phyloP scores from a whole-genome alignment of 2,113 vertebrate genomes.

The Archilochus colubris region DNA sequence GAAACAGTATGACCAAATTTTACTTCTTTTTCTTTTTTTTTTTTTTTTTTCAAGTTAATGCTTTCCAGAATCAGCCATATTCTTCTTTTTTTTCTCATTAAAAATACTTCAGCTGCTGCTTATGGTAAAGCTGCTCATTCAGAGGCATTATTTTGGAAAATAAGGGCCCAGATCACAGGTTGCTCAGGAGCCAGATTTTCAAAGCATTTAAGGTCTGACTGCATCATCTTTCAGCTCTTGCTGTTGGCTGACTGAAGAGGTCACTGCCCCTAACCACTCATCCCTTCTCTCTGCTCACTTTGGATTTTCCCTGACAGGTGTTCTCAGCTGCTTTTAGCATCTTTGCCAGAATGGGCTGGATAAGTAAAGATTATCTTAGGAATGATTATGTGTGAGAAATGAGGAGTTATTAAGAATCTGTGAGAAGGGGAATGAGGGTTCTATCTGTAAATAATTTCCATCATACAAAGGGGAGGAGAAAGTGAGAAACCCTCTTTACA shows the following conservation, averaged over 20 bases:
- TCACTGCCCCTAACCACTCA: neutral
- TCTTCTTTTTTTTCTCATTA: neutral
- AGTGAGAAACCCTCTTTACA: neutral
- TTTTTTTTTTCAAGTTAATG: neutral
- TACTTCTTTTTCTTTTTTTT: no score
- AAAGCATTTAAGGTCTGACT: neutral
- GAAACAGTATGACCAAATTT: neutral
- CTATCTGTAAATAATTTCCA: neutral
- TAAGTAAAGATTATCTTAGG: neutral
- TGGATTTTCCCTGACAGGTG: neutral
- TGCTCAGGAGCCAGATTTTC: rapidly evolving
- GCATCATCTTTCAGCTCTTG: neutral
- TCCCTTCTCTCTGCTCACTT: neutral
- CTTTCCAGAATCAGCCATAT: neutral
- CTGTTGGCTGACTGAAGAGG: neutral
- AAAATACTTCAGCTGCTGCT: neutral
- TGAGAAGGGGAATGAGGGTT: neutral
- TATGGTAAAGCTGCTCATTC: neutral
- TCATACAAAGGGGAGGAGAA: neutral
- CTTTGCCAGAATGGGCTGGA: neutral
- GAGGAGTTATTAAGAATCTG: neutral
- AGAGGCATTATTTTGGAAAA: neutral
- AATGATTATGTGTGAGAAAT: neutral
- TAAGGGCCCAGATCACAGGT: neutral
- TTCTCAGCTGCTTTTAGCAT: neutral